phyloP scores from a whole-genome alignment of 2,113 vertebrate genomes.

The Ciconia boyciana region DNA sequence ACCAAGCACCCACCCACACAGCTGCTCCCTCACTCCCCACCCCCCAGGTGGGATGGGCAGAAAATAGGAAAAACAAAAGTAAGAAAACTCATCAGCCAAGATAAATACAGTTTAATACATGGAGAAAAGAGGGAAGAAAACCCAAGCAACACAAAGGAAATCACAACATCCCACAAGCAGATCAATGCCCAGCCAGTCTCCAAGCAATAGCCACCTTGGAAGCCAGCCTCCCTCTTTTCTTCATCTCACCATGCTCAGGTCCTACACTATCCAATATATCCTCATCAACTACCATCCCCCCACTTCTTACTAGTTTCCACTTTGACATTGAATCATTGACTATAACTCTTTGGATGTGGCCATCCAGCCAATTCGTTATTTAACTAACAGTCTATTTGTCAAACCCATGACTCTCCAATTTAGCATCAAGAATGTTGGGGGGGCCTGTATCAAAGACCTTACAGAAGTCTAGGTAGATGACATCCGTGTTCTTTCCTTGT shows the following conservation, averaged over 20 bases:
- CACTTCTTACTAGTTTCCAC: too few relatives aligned
- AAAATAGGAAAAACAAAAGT: neutral
- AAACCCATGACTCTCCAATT: neutral
- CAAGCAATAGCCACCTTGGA: neutral
- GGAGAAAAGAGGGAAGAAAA: too few relatives aligned
- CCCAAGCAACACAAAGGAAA: neutral
- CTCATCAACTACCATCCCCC: too few relatives aligned
- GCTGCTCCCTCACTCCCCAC: neutral
- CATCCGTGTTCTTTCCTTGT: neutral
- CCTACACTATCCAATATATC: neutral
- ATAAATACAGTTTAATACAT: neutral
- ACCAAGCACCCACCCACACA: neutral
- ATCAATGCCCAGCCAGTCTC: neutral
- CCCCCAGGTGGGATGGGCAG: neutral
- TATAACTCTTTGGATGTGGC: too few relatives aligned
- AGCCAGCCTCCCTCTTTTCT: neutral
- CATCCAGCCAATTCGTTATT: too few relatives aligned
- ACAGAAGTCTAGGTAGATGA: neutral
- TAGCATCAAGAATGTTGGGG: neutral
- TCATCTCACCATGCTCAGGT: neutral
- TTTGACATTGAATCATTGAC: neutral
- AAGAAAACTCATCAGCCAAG: neutral
- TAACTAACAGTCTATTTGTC: too few relatives aligned
- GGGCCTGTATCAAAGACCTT: neutral
- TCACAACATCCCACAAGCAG: neutral